phyloP scores from a whole-genome alignment of 2,888 invertebrate genomes.

The Creontiades dilutus region DNA sequence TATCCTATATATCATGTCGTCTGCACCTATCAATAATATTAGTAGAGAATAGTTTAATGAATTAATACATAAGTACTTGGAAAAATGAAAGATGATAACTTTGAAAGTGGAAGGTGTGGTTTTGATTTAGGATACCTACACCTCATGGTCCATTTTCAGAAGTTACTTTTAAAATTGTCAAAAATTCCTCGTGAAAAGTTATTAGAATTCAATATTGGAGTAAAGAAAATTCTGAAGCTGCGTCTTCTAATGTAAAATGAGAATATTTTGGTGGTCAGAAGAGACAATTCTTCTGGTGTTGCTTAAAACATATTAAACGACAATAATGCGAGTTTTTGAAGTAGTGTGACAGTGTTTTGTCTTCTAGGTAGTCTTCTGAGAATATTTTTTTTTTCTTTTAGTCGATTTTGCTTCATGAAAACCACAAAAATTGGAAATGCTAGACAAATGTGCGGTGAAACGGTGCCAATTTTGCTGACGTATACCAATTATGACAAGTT shows the following conservation, averaged over 20 bases:
- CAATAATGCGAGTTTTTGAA: constrained; percentile 61
- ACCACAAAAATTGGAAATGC: background rate
- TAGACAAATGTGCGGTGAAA: background rate
- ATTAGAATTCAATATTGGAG: background rate
- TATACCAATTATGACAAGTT: no score
- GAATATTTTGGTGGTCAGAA: constrained; percentile 16
- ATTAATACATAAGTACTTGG: background rate
- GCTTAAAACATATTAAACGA: constrained; percentile 59
- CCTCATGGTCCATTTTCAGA: constrained; percentile 4
- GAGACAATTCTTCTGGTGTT: background rate
- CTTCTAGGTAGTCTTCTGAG: background rate
- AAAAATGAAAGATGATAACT: no score
- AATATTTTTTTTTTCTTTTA: background rate
- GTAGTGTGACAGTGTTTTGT: constrained; percentile 38
- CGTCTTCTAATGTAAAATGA: background rate
- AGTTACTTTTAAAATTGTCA: background rate
- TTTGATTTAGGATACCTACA: constrained; percentile 1
- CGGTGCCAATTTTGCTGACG: background rate
- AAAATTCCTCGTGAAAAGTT: background rate
- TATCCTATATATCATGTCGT: constrained; percentile 26
- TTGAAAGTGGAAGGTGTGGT: constrained; percentile 34
- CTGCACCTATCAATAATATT: constrained; percentile 51
- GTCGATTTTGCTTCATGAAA: constrained; percentile 29
- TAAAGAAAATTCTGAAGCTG: background rate
- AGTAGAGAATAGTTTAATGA: constrained; percentile 38